Evolutionary conservation across 2,797 vertebrate species (phyloP).

Genomic region (Mycteria americana): DNA sequence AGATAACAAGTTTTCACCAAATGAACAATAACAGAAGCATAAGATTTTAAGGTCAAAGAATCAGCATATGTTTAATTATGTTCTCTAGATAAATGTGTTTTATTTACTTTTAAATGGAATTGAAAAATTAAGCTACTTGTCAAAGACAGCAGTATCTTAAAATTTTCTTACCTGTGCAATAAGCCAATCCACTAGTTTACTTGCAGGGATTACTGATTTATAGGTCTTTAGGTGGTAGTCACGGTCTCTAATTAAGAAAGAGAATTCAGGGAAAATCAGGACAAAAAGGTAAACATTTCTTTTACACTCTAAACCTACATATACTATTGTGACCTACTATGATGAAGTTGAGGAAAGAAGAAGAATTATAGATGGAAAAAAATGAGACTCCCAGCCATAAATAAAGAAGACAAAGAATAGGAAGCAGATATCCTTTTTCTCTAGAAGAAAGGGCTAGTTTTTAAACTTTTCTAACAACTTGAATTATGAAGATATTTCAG

Average conservation of each 20-base stretch:
- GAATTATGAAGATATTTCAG: background rate
- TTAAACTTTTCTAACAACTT: background rate
- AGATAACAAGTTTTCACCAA: background rate
- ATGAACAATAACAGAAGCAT: background rate
- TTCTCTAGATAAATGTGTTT: background rate
- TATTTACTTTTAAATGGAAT: background rate
- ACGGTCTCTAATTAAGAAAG: constrained; percentile 82
- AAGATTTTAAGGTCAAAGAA: background rate
- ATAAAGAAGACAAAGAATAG: background rate
- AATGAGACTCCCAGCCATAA: background rate
- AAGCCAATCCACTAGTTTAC: constrained; percentile 96
- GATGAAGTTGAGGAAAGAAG: background rate
- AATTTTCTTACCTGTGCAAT: constrained; percentile 85
- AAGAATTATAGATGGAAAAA: background rate
- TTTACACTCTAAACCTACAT: background rate
- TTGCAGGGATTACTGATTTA: constrained; percentile 93
- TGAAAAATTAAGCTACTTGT: background rate
- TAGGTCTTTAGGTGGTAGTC: constrained; percentile 96
- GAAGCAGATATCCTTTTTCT: background rate
- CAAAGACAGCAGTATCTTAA: background rate
- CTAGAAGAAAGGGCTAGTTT: background rate
- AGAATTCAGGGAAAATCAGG: background rate
- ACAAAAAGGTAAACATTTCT: background rate
- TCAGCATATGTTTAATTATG: background rate
- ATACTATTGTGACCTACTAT: background rate